These are phyloP conservation scores for Autographa pulchrina DNA, from an alignment of 2,888 invertebrate species.

Conservation along the genomic window DNA sequence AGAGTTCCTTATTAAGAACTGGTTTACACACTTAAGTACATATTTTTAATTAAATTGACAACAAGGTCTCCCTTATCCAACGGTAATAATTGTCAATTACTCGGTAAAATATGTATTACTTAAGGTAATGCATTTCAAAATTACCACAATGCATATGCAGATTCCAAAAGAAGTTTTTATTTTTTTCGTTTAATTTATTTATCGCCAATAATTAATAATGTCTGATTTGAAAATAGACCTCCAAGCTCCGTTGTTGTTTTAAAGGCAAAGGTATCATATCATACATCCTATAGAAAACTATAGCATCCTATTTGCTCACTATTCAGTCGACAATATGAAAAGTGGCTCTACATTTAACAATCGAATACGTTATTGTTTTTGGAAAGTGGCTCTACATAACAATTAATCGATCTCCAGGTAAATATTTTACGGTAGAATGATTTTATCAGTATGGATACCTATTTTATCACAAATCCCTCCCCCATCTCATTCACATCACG, in stretches of 20 bases:
- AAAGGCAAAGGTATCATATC: neutral
- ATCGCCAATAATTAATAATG: constrained; percentile 29
- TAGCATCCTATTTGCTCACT: neutral
- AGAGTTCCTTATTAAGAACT: constrained; percentile 41
- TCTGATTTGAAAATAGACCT: constrained; percentile 27
- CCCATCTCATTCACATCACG: constrained; percentile 38
- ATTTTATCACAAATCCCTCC: constrained; percentile 21
- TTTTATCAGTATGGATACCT: constrained; percentile 18
- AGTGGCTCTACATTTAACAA: neutral
- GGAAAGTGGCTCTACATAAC: neutral
- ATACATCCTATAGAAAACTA: neutral
- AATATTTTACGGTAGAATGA: neutral
- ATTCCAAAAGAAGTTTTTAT: neutral
- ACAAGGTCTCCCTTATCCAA: constrained; percentile 30
- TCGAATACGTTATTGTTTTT: too few relatives aligned
- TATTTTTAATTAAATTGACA: constrained; percentile 36
- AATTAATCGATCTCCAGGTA: neutral
- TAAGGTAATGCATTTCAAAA: constrained; percentile 2
- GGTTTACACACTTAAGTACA: constrained; percentile 28
- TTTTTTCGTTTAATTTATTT: constrained; percentile 16
- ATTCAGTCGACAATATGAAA: neutral
- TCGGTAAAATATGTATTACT: constrained; percentile 4
- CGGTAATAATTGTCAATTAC: constrained; percentile 1
- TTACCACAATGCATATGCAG: neutral
- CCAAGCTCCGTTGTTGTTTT: neutral